phyloP scores from a whole-genome alignment of 2,888 invertebrate genomes.

The Frankliniella fusca region DNA sequence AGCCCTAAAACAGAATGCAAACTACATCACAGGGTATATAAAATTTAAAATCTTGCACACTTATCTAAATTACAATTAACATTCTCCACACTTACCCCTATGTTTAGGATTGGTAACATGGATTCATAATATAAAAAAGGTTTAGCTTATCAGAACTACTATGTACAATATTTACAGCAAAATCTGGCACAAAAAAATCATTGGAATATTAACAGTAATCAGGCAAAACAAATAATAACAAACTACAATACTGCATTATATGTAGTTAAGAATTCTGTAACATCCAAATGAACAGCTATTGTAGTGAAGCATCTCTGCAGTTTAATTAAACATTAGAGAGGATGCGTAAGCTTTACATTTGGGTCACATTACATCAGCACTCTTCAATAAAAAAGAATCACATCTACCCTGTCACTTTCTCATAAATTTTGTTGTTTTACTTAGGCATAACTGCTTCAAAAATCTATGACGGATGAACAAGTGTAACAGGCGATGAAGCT shows the following conservation, averaged over 20 bases:
- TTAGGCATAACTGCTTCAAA: background rate
- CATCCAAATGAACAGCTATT: too few species aligned
- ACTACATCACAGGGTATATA: conserved; percentile 19
- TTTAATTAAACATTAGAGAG: background rate
- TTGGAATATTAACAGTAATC: background rate
- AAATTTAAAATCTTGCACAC: conserved; percentile 21
- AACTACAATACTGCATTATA: background rate
- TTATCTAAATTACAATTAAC: conserved; percentile 25
- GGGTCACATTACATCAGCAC: background rate
- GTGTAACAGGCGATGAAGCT: background rate
- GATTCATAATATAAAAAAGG: background rate
- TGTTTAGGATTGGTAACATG: conserved; percentile 3
- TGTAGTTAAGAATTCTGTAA: too few species aligned
- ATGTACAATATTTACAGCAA: conserved; percentile 18
- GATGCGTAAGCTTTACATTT: too few species aligned
- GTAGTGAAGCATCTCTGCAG: too few species aligned
- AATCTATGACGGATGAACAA: background rate
- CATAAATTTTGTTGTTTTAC: background rate
- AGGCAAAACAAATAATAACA: background rate
- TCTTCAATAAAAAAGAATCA: conserved; percentile 3
- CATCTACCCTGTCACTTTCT: conserved; percentile 16
- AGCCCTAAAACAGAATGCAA: background rate
- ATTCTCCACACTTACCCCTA: background rate
- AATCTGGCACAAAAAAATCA: background rate
- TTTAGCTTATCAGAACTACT: background rate